Conservation (phyloP, 2,888 invertebrate genomes). For the Marasmarcha lunaedactyla region DNA sequence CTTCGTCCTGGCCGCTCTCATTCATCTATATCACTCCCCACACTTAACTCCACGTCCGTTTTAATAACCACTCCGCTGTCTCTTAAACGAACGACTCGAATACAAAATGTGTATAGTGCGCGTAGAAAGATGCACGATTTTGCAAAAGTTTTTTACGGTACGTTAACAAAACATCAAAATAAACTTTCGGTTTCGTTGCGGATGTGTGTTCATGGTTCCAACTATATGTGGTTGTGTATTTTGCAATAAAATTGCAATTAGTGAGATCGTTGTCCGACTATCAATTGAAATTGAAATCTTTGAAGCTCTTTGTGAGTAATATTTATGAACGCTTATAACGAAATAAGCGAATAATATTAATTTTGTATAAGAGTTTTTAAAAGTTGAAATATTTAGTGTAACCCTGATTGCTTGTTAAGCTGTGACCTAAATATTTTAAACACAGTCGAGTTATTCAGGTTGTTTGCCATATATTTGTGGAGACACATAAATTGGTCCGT, state of each 20-base stretch:
- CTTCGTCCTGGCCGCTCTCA: conserved; percentile 58
- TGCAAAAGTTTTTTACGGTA: conserved; percentile 13
- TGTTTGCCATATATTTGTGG: conserved; percentile 22
- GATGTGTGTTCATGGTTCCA: conserved; percentile 12
- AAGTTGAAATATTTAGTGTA: no score
- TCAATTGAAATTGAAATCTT: no score
- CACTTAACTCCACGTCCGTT: conserved; percentile 28
- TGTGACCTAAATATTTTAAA: conserved; percentile 21
- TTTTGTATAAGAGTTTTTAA: no score
- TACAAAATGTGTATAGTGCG: neutral
- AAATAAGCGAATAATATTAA: no score
- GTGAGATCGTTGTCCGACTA: neutral
- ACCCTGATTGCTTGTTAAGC: neutral
- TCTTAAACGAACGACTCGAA: conserved; percentile 11
- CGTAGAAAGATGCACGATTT: conserved; percentile 10
- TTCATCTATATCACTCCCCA: conserved; percentile 32
- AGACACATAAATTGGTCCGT: conserved; percentile 23
- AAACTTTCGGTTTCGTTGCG: conserved; percentile 16
- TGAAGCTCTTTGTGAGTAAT: no score
- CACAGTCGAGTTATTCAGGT: conserved; percentile 17
- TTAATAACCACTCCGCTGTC: conserved; percentile 30
- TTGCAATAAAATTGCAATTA: neutral
- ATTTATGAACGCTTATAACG: no score
- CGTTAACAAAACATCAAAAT: conserved; percentile 22
- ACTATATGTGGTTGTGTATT: neutral